Percentiles rank a stretch among this genome's conserved stretches.
Conservation (phyloP, 2,888 invertebrate species). For the Caenorhabditis imperialis region DNA sequence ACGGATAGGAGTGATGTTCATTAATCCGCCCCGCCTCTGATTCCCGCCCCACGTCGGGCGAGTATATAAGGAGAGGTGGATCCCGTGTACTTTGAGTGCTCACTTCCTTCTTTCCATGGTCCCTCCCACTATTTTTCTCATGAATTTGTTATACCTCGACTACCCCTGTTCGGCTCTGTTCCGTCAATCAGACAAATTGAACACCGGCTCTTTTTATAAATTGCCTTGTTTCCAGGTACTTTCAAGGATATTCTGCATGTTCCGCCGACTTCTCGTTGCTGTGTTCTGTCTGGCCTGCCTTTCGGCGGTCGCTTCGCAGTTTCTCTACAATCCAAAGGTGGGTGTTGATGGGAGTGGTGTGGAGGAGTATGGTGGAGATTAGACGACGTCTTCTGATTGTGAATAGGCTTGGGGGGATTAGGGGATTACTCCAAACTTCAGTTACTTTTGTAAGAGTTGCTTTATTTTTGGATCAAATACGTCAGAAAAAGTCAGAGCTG, state of each 20-base stretch:
- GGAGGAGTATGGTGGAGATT: not conserved
- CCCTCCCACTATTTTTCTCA: constrained; percentile 8
- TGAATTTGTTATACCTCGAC: constrained; percentile 20
- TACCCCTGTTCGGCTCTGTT: not conserved
- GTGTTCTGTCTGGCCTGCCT: constrained; percentile 47
- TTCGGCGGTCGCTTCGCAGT: constrained; percentile 41
- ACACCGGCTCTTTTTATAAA: too few species aligned
- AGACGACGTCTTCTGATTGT: constrained; percentile 26
- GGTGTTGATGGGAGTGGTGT: not conserved
- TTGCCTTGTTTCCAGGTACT: constrained; percentile 38
- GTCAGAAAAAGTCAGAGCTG: too few species aligned
- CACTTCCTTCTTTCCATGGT: not conserved
- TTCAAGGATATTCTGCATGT: constrained; percentile 50
- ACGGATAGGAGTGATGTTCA: constrained; percentile 33
- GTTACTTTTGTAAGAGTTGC: too few species aligned
- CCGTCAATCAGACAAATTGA: constrained; percentile 21
- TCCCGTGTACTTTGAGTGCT: too few species aligned
- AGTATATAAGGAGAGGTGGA: constrained; percentile 1
- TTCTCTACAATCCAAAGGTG: constrained; percentile 46
- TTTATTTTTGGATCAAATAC: too few species aligned
- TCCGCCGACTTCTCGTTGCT: constrained; percentile 49
- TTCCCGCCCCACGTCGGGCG: not conserved
- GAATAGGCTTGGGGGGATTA: constrained; percentile 14
- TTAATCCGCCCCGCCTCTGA: constrained; percentile 34
- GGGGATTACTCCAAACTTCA: too few species aligned